A percentile compares a stretch with the other conserved stretches of the same genome.
These are phyloP conservation scores for Pipistrellus nathusii DNA, from an alignment of 2,797 vertebrate species.

Conservation along the genomic window DNA sequence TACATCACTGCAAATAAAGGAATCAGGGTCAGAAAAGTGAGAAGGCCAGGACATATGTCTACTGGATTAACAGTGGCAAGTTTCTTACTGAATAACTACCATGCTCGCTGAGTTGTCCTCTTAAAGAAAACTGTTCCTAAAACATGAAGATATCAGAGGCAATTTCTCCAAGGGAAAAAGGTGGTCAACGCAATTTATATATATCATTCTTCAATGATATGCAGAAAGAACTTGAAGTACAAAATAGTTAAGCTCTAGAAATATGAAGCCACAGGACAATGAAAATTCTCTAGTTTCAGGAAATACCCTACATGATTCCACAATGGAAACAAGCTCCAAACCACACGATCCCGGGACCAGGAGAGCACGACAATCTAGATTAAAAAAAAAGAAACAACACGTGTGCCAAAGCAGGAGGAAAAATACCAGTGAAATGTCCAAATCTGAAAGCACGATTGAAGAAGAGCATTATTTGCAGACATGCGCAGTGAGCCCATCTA, in stretches of 20 bases:
- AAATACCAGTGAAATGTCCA: too few relatives aligned
- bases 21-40: conserved; percentile 53
- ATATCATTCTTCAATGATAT: conserved; percentile 54
- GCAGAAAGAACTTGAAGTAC: conserved; percentile 82
- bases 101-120: conserved; percentile 36
- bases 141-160: conserved; percentile 64
- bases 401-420: too few relatives aligned
- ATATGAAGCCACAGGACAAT: conserved; percentile 84
- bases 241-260: conserved; percentile 84
- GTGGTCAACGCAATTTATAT: conserved; percentile 37
- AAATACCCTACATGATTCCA: conserved; percentile 35
- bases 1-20: conserved; percentile 17
- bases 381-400: too few relatives aligned
- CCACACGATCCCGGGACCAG: too few relatives aligned
- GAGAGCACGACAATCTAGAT: too few relatives aligned
- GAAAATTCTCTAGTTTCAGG: conserved; percentile 83
- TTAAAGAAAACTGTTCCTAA: conserved; percentile 71
- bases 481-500: too few relatives aligned
- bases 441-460: too few relatives aligned
- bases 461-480: too few relatives aligned
- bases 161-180: conserved; percentile 67
- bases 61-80: neutral
- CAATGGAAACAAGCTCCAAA: too few relatives aligned
- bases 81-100: conserved; percentile 34
- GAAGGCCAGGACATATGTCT: conserved; percentile 23